Evolutionary conservation across 2,113 vertebrate genomes (phyloP).

Genomic region (Austrofundulus limnaeus): DNA sequence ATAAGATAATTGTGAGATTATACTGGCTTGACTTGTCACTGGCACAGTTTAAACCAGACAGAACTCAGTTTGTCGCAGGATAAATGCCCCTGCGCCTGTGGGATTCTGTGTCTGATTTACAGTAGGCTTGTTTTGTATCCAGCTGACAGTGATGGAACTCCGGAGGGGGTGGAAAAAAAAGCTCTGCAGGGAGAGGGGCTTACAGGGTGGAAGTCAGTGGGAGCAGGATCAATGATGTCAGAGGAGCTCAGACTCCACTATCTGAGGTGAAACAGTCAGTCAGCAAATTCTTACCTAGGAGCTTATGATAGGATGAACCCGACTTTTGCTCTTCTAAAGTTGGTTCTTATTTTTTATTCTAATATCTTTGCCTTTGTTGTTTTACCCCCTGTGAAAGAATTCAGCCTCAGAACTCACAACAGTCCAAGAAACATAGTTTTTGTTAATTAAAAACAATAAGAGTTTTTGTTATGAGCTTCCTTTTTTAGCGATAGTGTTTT

Average conservation of each 20-base stretch:
- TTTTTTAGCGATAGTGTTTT: too few species aligned
- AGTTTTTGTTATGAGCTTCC: too few species aligned
- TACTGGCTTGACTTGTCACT: not conserved
- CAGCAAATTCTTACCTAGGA: not conserved
- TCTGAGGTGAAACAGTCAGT: not conserved
- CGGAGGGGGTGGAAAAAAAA: constrained; percentile 17
- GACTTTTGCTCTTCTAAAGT: not conserved
- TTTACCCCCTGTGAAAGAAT: not conserved
- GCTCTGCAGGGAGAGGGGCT: constrained; percentile 13
- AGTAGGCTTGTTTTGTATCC: constrained; percentile 43
- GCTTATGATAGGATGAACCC: constrained; percentile 1
- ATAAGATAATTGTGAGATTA: constrained; percentile 1
- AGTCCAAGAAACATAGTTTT: too few species aligned
- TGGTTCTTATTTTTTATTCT: not conserved
- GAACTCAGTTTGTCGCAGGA: constrained; percentile 4
- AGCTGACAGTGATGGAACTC: constrained; percentile 33
- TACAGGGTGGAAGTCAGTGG: constrained; percentile 23
- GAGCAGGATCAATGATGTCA: constrained; percentile 15
- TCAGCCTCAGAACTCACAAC: not conserved
- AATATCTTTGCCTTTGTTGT: not conserved
- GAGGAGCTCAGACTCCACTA: constrained; percentile 2
- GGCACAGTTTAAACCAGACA: not conserved
- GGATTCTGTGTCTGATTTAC: constrained; percentile 42
- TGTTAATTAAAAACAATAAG: too few species aligned
- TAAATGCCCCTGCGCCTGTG: constrained; percentile 11